Conservation (phyloP, 1,140 invertebrate species). For the Drosophila sulfurigaster region DNA sequence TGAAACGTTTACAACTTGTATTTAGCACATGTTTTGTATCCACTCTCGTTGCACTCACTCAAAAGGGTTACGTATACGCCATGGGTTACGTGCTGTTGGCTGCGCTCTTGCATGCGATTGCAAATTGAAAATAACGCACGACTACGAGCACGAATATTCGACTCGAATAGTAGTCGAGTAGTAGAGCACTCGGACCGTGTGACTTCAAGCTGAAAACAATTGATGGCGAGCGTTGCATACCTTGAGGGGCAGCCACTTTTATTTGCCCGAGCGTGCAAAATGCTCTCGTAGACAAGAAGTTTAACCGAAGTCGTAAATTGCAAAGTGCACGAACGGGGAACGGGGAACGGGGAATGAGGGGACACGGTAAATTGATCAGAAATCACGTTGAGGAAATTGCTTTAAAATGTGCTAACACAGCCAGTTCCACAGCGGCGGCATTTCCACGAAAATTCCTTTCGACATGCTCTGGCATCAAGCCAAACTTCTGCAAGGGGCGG, state of each 20-base stretch:
- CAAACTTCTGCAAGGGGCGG: background rate
- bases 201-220: conserved; percentile 50
- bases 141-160: background rate
- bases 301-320: conserved; percentile 45
- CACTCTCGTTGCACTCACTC: background rate
- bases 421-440: conserved; percentile 7
- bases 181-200: conserved; percentile 19
- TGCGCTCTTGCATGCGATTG: conserved; percentile 31
- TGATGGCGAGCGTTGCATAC: conserved; percentile 22
- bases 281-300: conserved; percentile 28
- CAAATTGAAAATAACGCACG: conserved; percentile 50
- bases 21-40: background rate
- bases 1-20: no score
- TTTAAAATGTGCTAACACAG: conserved; percentile 60
- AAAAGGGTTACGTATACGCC: background rate
- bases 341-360: background rate
- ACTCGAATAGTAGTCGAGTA: background rate
- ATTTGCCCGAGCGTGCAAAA: conserved; percentile 14
- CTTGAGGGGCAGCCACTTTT: conserved; percentile 10
- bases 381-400: conserved; percentile 62
- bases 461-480: background rate
- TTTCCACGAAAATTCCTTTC: conserved; percentile 2
- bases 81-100: conserved; percentile 27
- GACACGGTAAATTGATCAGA: conserved; percentile 61
- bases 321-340: conserved; percentile 2